Percentiles rank a stretch among this genome's conserved stretches.
phyloP scores from a whole-genome alignment of 64 coral and sea anemone genomes.

The Montipora foliosa region DNA sequence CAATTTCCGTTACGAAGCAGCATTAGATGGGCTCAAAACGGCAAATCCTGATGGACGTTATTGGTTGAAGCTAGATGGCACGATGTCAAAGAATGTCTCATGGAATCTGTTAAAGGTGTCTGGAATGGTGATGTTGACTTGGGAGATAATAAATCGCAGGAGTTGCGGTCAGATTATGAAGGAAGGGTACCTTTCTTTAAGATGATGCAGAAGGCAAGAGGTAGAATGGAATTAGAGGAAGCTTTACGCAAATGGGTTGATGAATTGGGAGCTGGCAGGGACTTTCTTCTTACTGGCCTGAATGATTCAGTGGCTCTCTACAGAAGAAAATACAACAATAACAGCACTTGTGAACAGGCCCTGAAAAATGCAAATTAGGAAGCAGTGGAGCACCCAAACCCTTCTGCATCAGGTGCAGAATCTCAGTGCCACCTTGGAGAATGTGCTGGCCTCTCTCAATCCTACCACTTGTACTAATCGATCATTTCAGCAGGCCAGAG shows the following conservation, averaged over 20 bases:
- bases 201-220: background rate
- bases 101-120: constrained; percentile 53
- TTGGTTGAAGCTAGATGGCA: constrained; percentile 66
- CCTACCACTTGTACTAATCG: constrained; percentile 1
- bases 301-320: constrained; percentile 22
- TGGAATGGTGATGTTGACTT: constrained; percentile 70
- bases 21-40: constrained; percentile 42
- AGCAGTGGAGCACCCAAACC: constrained; percentile 54
- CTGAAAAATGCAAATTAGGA: constrained; percentile 73
- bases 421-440: background rate
- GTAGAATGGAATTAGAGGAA: background rate
- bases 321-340: constrained; percentile 31
- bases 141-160: constrained; percentile 44
- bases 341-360: constrained; percentile 18
- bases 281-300: constrained; percentile 33
- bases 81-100: constrained; percentile 65
- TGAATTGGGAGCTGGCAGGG: background rate
- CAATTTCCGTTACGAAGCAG: constrained; percentile 9
- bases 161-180: constrained; percentile 42
- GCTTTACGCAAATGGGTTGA: background rate
- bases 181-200: background rate
- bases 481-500: constrained; percentile 9
- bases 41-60: constrained; percentile 47
- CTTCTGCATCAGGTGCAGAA: constrained; percentile 44
- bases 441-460: constrained; percentile 18